Conservation (phyloP, 2,888 invertebrate species). For the Orgyia antiqua region DNA sequence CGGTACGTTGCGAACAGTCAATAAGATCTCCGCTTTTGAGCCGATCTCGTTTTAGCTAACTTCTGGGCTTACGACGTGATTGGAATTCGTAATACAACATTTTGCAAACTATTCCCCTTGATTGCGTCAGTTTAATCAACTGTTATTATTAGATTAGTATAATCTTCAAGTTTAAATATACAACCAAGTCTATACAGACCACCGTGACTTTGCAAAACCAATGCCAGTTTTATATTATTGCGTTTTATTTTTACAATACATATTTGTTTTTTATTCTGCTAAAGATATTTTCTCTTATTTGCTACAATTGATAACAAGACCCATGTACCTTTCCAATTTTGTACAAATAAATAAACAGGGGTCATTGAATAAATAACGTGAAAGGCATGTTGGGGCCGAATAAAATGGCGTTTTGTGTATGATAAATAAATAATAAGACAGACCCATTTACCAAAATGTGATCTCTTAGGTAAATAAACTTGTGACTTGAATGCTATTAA, state of each 20-base stretch:
- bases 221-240: background rate
- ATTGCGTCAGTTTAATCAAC: slow-evolving; percentile 46
- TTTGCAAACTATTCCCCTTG: slow-evolving; percentile 28
- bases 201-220: background rate
- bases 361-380: slow-evolving; percentile 27
- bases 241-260: too few relatives aligned
- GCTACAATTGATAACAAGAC: slow-evolving; percentile 19
- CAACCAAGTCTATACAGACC: slow-evolving; percentile 4
- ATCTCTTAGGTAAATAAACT: slow-evolving; percentile 20
- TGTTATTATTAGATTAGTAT: slow-evolving; percentile 35
- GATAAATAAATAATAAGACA: slow-evolving; percentile 25
- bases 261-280: too few relatives aligned
- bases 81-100: slow-evolving; percentile 41
- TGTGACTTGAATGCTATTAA: slow-evolving; percentile 23
- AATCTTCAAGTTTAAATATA: slow-evolving; percentile 13
- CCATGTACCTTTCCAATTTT: slow-evolving; percentile 21
- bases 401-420: slow-evolving; percentile 26
- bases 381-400: slow-evolving; percentile 22
- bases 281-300: too few relatives aligned
- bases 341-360: slow-evolving; percentile 27
- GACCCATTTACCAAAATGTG: slow-evolving; percentile 26
- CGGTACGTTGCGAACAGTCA: slow-evolving; percentile 59
- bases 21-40: slow-evolving; percentile 59
- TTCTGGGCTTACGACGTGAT: slow-evolving; percentile 48
- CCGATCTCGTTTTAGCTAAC: slow-evolving; percentile 54